These are phyloP conservation scores for Toxonevra muliebris DNA, from an alignment of 2,888 invertebrate species.

Conservation along the genomic window DNA sequence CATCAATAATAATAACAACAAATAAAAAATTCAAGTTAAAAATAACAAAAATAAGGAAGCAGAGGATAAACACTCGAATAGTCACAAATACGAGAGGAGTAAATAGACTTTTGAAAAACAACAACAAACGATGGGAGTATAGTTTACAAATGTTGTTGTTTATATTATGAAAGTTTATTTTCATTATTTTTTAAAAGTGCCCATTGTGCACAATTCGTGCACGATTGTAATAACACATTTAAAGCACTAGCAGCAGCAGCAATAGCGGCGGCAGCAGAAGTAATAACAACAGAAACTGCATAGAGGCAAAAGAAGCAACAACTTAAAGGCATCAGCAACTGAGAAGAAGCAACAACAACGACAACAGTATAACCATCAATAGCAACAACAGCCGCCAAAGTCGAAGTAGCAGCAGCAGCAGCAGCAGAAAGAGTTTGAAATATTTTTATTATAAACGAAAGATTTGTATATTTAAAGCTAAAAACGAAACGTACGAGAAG, in stretches of 20 bases:
- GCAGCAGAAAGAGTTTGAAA: constrained; percentile 10
- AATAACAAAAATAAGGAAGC: no score
- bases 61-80: no score
- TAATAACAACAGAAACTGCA: background rate
- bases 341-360: no score
- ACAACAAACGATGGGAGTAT: no score
- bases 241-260: constrained; percentile 15
- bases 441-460: constrained; percentile 15
- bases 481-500: no score
- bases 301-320: background rate
- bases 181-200: constrained; percentile 24
- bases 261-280: constrained; percentile 11
- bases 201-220: constrained; percentile 33
- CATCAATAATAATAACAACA: no score
- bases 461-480: background rate
- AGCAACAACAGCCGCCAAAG: no score
- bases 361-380: no score
- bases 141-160: background rate
- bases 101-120: no score
- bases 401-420: background rate
- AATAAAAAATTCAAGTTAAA: no score
- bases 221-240: constrained; percentile 32
- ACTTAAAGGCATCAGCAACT: constrained; percentile 14
- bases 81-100: no score
- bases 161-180: constrained; percentile 22